Percentiles rank a stretch among this genome's conserved stretches.
Evolutionary conservation across 2,888 invertebrate species (phyloP).

Genomic region (Drosophila mulleri): DNA sequence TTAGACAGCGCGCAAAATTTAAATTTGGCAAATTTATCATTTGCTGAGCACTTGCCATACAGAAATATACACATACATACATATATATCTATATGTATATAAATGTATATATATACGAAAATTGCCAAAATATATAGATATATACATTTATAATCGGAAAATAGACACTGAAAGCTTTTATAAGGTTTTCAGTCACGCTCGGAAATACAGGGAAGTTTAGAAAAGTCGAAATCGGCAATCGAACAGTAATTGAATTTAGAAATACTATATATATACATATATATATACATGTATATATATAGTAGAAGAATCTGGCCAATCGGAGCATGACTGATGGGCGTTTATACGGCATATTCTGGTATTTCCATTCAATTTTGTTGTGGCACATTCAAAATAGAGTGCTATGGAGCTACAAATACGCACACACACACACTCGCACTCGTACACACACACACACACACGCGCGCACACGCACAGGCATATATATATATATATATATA

Average conservation of each 20-base stretch:
- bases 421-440: slow-evolving; percentile 10
- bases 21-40: slow-evolving; percentile 36
- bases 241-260: background rate
- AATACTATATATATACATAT: too few relatives aligned
- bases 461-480: slow-evolving; percentile 3
- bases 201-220: slow-evolving; percentile 2
- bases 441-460: background rate
- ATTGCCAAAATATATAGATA: slow-evolving; percentile 8
- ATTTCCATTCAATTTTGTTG: slow-evolving; percentile 21
- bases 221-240: background rate
- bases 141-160: slow-evolving; percentile 24
- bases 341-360: slow-evolving; percentile 9
- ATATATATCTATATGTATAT: background rate
- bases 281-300: background rate
- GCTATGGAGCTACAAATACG: slow-evolving; percentile 18
- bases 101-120: slow-evolving; percentile 15
- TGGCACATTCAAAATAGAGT: slow-evolving; percentile 73
- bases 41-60: slow-evolving; percentile 58
- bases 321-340: slow-evolving; percentile 47
- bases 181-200: slow-evolving; percentile 27
- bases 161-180: slow-evolving; percentile 60
- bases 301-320: background rate
- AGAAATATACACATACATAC: slow-evolving; percentile 26
- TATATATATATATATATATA: slow-evolving; percentile 29
- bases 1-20: slow-evolving; percentile 39